A percentile compares a stretch with the other conserved stretches of the same genome.
phyloP scores from a whole-genome alignment of 1,140 invertebrate species.

The Drosophila neocordata region DNA sequence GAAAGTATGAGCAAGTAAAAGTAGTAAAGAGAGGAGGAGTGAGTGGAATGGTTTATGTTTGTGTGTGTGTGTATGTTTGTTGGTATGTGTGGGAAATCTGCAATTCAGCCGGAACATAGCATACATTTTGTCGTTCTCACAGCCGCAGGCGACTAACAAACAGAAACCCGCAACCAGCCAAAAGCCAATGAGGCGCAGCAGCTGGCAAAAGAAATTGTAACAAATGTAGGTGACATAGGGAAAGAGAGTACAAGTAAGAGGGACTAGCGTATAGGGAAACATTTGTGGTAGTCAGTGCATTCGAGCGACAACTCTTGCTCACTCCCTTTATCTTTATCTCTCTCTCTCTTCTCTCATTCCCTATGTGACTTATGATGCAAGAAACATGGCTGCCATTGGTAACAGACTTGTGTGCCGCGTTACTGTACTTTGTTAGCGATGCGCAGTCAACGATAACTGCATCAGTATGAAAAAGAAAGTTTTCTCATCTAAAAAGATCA shows the following conservation, averaged over 20 bases:
- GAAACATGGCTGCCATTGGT: constrained; percentile 46
- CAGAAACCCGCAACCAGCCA: constrained; percentile 34
- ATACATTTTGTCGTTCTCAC: constrained; percentile 74
- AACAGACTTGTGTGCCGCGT: constrained; percentile 4
- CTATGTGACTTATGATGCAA: constrained; percentile 65
- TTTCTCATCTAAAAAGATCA: constrained; percentile 8
- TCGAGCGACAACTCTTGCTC: constrained; percentile 33
- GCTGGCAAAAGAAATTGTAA: constrained; percentile 60
- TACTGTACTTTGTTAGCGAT: constrained; percentile 48
- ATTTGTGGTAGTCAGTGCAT: constrained; percentile 35
- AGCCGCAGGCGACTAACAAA: constrained; percentile 58
- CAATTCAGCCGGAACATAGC: constrained; percentile 73
- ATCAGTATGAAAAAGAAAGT: constrained; percentile 22
- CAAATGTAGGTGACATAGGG: constrained; percentile 45
- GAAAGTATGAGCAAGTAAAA: background rate
- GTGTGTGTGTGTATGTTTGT: background rate
- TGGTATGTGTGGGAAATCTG: constrained; percentile 42
- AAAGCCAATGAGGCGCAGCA: constrained; percentile 69
- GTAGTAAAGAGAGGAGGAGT: background rate
- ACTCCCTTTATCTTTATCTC: background rate
- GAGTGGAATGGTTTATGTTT: too few species aligned
- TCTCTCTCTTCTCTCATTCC: constrained; percentile 2
- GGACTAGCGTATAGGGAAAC: constrained; percentile 2
- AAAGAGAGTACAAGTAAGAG: background rate
- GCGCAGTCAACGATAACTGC: constrained; percentile 60